Conservation (phyloP, 2,113 vertebrate species). For the Microcebus ravelobensis region DNA sequence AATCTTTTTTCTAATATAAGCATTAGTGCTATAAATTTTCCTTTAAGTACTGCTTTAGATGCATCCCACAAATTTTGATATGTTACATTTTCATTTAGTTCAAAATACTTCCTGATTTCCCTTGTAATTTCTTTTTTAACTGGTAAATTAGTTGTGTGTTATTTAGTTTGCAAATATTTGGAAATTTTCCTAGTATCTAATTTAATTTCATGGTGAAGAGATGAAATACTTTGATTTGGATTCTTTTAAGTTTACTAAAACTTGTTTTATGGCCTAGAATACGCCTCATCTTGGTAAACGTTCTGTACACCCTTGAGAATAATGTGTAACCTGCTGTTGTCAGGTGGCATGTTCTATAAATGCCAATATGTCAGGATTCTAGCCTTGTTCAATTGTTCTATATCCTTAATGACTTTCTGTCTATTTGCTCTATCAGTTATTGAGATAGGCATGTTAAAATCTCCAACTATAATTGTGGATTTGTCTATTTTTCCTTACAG, state of each 20-base stretch:
- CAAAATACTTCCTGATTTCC: background rate
- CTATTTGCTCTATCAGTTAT: background rate
- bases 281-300: background rate
- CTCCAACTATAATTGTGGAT: background rate
- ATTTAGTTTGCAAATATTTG: background rate
- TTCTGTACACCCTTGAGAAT: background rate
- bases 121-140: background rate
- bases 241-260: background rate
- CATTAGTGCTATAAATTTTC: background rate
- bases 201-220: background rate
- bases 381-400: background rate
- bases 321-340: background rate
- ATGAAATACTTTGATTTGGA: background rate
- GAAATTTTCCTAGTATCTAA: background rate
- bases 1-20: background rate
- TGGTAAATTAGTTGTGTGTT: background rate
- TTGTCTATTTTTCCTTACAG: background rate
- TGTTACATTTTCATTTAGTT: background rate
- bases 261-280: background rate
- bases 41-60: background rate
- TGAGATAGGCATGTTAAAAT: background rate
- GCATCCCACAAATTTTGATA: background rate
- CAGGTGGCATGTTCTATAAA: background rate
- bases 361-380: background rate
- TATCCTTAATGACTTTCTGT: background rate